Percentiles rank a stretch among this genome's conserved stretches.
phyloP scores from a whole-genome alignment of 2,888 invertebrate species.

The Malthinus seriepunctatus region DNA sequence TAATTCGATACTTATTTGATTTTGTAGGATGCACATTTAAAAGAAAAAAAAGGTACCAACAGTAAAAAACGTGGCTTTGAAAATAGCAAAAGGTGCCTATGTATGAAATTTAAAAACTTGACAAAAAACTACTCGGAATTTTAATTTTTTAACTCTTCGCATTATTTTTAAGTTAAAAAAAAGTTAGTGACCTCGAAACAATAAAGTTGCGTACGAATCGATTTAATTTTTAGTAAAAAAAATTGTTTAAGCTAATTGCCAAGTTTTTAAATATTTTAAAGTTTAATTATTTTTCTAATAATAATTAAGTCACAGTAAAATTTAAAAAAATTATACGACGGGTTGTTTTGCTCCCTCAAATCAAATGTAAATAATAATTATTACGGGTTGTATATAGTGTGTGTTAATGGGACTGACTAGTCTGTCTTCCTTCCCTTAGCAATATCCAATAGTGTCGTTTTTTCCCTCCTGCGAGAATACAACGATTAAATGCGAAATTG shows the following conservation, averaged over 20 bases:
- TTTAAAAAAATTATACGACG: not conserved
- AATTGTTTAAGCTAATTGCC: not conserved
- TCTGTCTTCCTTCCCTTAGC: conserved; percentile 53
- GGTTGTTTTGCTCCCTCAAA: conserved; percentile 20
- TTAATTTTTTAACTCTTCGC: too few relatives aligned
- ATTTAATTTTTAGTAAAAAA: not conserved
- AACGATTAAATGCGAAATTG: conserved; percentile 32
- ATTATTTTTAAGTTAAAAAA: too few relatives aligned
- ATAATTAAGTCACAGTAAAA: not conserved
- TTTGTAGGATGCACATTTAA: conserved; percentile 20
- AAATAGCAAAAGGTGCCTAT: conserved; percentile 24
- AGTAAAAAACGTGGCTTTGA: conserved; percentile 24
- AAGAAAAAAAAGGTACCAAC: conserved; percentile 17
- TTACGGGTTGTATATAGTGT: conserved; percentile 52
- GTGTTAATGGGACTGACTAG: conserved; percentile 48
- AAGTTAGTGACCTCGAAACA: too few relatives aligned
- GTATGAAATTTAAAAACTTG: conserved; percentile 6
- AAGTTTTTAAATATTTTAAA: not conserved
- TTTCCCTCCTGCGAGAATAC: conserved; percentile 34
- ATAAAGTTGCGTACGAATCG: too few relatives aligned
- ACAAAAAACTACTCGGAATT: not conserved
- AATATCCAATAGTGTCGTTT: conserved; percentile 43
- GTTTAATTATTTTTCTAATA: not conserved
- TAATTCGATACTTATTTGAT: conserved; percentile 14
- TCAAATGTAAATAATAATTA: conserved; percentile 44